Base-by-base conservation (phyloP, 2,113 vertebrate species). In the Tauraco erythrolophus region DNA sequence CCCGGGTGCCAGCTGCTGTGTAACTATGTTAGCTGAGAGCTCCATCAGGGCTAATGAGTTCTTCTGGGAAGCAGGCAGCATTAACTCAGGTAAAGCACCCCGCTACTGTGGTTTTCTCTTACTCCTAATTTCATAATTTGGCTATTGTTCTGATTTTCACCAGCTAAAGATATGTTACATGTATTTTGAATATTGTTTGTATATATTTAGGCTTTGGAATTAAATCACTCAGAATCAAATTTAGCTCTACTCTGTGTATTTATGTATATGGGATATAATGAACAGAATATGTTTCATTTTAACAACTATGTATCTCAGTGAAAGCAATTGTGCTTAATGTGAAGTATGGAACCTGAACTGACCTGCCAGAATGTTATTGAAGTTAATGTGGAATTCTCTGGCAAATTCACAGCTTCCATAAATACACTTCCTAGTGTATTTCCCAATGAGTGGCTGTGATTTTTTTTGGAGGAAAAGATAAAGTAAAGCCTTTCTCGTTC, bases 1-100 rank as follows among this genome's bases (percentile, higher is more conserved):
- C 13, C 53, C 62, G 28, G 14, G 7, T 65, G 31, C 56, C 91
- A 95, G 86, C 64, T 95, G 91, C 86, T 94, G 24, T 62, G 28
- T 94, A 94, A 89, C 68, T 81, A 5, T 39, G 25, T 91, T 92
- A 89, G 56, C 60, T 2, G 7, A 69, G 35, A 80, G 35, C 76
- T 86, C 46, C 64, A 54, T 81, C 64, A 62, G 54, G 76, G 31
- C 48, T 94, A 95, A 92, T 87, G 86, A 89, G 45, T 80, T 92
- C 80, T 89, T 68, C 86, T 84, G 58, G 89, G 76, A 94, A 46
- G 37, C 56, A 92, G 46, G 37, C 12, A 70, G 11, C 18, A 39
- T 62, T 91, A 62, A 74, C 25, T 62, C 37, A 72, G 45, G 68
- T 84, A 66, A 88, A 87, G 12, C 46, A 46, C 27, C 27, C 53